Base-by-base conservation (phyloP, 2,113 vertebrate species). In the Conger conger region DNA sequence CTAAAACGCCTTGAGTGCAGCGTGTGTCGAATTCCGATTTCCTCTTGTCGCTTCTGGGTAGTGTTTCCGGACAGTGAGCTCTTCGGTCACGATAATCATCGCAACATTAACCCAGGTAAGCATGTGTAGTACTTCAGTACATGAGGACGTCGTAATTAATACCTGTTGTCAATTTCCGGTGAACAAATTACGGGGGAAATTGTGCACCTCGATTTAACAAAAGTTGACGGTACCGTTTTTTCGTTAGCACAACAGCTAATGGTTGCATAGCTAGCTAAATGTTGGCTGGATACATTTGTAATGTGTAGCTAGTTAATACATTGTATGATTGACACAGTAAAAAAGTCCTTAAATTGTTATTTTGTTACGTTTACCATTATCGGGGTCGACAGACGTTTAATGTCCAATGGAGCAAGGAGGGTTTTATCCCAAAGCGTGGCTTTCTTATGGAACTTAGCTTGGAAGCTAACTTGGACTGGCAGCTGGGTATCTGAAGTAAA, bases 81-180 rank as follows among this genome's bases (percentile, higher is more conserved):
- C 36, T 40, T 37, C 27, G 82, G 57, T 16, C 36, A 20, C 23
- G n/a, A 33, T 16, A 80, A 50, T 60, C 79, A 20, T 79, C 18
- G 77, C 20, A 33, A 60, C 18, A 84, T 33, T 68, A 54, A 73
- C 3, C 11, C 78, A 30, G 84, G 84, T 85, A 85, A 85, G 54
- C 36, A n/a, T 76, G 35, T 63, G 23, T 9, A 27, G 18, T 27
- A 57, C 54, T 16, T n/a, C 23, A 18, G 36, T 83, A 18, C 63
- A 4, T n/a, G 16, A 35, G 27, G 13, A 33, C 8, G 42, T 16
- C 20, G n/a, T 83, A 8, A 40, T 35, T 77, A 20, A 33, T 23
- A 15, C 20, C 4, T 17, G n/a, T 33, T 76, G 76, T 37, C 83
- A 23, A 80, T 42, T 80, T 80, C 53, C 53, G 35, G 83, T 80